phyloP scores from a whole-genome alignment of 2,888 invertebrate species.

The Isoperla grammatica region DNA sequence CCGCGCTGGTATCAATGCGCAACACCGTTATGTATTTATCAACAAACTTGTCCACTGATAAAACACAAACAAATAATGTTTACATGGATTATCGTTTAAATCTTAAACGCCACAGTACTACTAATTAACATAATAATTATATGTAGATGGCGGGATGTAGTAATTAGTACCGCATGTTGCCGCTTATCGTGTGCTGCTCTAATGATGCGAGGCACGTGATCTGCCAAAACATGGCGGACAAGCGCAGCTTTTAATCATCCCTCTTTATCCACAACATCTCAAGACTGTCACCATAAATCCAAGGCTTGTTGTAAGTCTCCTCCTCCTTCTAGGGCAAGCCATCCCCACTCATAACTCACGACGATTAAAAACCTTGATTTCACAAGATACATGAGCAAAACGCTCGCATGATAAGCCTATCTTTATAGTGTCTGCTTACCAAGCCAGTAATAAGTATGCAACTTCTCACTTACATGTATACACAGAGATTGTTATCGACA shows the following conservation, averaged over 20 bases:
- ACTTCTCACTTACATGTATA: too few species aligned
- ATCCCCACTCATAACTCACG: constrained; percentile 1
- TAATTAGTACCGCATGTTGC: background rate
- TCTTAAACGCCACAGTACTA: too few species aligned
- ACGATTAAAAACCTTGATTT: constrained; percentile 13
- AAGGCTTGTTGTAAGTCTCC: background rate
- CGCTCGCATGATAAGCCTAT: constrained; percentile 11
- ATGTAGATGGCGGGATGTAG: background rate
- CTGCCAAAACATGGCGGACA: constrained; percentile 17
- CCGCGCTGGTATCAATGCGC: too few species aligned
- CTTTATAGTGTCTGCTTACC: too few species aligned
- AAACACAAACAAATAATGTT: background rate
- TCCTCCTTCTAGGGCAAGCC: background rate
- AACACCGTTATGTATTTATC: too few species aligned
- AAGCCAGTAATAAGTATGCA: too few species aligned
- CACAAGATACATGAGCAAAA: background rate
- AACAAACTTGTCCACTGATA: too few species aligned
- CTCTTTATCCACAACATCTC: constrained; percentile 18
- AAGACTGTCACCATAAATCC: constrained; percentile 18
- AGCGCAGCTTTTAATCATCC: constrained; percentile 15
- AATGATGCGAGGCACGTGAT: constrained; percentile 17
- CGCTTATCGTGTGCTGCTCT: background rate
- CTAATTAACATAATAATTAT: background rate
- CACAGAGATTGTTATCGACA: too few species aligned
- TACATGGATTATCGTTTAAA: background rate